Evolutionary conservation across 2,888 invertebrate species (phyloP), one percentile per base, ranked within the genome.

Genomic region (Sesamia inferens): DNA sequence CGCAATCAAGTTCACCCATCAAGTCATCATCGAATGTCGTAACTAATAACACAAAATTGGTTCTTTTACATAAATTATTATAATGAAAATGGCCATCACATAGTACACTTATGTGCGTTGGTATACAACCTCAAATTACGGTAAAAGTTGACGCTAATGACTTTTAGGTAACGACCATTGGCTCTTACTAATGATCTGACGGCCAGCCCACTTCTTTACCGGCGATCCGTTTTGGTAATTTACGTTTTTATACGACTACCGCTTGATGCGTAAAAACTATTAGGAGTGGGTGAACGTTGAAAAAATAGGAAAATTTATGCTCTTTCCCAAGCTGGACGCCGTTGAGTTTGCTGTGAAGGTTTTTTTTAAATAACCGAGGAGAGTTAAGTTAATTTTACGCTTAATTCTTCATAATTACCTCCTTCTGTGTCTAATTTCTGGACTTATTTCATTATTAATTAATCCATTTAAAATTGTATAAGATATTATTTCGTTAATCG

Each of bases 131-230:
- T 92, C 93, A 95, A 94, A 93, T 94, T 94, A 93, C 93, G 87
- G 95, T 95, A 95, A 95, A 96, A 96, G 94, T 95, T 93, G 92
- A 92, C 89, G 92, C 93, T 96, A 96, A 96, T 95, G 96, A 95
- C 93, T 95, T 96, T 95, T 94, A 91, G 94, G 96, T 95, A 95
- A 93, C 95, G 94, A 94, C 95, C 95, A 96, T 96, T 96, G 96
- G 96, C 91, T 92, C 92, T 81, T 90, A 92, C 95, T 96, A 96
- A 96, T 95, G 95, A 95, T 92, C 89, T 85, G 87, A 78, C 88
- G 93, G 87, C 92, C 96, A 87, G 88, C 96, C 96, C 95, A 95
- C 95, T 95, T 95, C 94, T 95, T 95, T 94, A 93, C 92, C 89
- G 89, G 89, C 92, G 92, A 93, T 95, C 93, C 91, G 93, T 93